These are phyloP conservation scores for Protophormia terraenovae DNA, from an alignment of 2,888 invertebrate genomes.

Conservation along the genomic window DNA sequence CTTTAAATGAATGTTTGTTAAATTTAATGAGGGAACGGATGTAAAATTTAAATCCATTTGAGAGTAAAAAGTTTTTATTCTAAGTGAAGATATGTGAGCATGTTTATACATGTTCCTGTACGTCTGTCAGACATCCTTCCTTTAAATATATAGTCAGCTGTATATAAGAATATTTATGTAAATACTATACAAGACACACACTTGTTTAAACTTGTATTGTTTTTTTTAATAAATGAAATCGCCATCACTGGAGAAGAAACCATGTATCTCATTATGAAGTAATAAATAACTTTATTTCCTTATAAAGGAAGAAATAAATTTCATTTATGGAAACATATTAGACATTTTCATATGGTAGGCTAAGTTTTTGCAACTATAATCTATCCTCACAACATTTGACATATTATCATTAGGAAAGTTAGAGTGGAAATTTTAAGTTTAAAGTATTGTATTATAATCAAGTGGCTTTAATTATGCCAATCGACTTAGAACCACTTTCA, in stretches of 20 bases:
- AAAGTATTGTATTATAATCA: too few relatives aligned
- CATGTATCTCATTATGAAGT: not conserved
- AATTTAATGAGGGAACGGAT: slow-evolving; percentile 1
- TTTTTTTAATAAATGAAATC: not conserved
- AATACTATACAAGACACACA: not conserved
- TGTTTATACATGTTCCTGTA: not conserved
- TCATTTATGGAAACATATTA: too few relatives aligned
- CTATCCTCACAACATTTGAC: too few relatives aligned
- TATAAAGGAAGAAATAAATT: not conserved
- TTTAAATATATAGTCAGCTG: not conserved
- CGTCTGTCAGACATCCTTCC: not conserved
- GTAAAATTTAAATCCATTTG: too few relatives aligned
- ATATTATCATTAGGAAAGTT: too few relatives aligned
- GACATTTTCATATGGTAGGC: too few relatives aligned
- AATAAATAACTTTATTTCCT: not conserved
- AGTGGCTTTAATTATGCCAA: too few relatives aligned
- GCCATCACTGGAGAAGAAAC: not conserved
- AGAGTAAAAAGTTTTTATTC: not conserved
- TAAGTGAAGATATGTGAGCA: not conserved
- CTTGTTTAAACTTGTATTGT: not conserved
- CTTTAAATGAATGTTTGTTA: slow-evolving; percentile 9
- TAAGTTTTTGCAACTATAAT: too few relatives aligned
- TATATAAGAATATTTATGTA: not conserved
- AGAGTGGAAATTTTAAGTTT: too few relatives aligned
- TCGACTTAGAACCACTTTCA: too few relatives aligned